Percentiles rank a stretch among this genome's conserved stretches.
These are phyloP conservation scores for Neomorphus geoffroyi DNA, from an alignment of 2,797 vertebrate genomes.

Conservation along the genomic window DNA sequence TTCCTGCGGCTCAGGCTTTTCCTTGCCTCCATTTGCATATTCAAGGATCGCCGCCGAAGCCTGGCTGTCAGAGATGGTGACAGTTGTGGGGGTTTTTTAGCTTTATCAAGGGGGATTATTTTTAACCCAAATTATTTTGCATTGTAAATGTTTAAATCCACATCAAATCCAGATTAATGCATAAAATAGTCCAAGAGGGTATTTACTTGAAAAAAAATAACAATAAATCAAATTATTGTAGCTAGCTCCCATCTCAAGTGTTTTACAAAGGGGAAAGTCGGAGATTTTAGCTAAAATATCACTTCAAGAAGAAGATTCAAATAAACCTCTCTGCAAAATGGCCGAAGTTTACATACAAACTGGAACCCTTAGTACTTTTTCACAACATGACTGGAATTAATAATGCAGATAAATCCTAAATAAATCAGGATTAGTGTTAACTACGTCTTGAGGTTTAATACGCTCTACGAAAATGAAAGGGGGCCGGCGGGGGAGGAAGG, in stretches of 20 bases:
- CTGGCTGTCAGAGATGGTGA: slow-evolving; percentile 74
- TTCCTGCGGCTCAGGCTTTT: slow-evolving; percentile 33
- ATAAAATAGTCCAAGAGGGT: slow-evolving; percentile 89
- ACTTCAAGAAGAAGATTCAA: slow-evolving; percentile 44
- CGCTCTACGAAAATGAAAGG: slow-evolving; percentile 76
- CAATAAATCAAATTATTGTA: slow-evolving; percentile 75
- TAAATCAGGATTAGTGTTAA: slow-evolving; percentile 94
- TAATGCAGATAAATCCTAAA: slow-evolving; percentile 96
- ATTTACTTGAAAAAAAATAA: slow-evolving; percentile 48
- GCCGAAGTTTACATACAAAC: slow-evolving; percentile 67
- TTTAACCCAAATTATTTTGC: slow-evolving; percentile 97
- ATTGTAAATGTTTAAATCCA: slow-evolving; percentile 99
- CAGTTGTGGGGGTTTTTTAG: slow-evolving; percentile 69
- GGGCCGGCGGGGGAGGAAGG: slow-evolving; percentile 53
- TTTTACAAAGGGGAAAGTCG: slow-evolving; percentile 57
- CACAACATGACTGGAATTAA: slow-evolving; percentile 89
- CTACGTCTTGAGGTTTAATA: slow-evolving; percentile 79
- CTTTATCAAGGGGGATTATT: slow-evolving; percentile 84
- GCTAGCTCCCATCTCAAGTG: slow-evolving; percentile 56
- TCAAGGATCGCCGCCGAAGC: slow-evolving; percentile 40
- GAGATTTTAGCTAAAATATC: slow-evolving; percentile 67
- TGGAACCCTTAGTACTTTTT: slow-evolving; percentile 51
- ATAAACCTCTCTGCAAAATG: slow-evolving; percentile 57
- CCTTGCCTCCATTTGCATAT: slow-evolving; percentile 65
- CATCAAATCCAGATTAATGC: slow-evolving; percentile 95